Conservation (phyloP, 2,113 vertebrate genomes). For the Eulemur macaco region DNA sequence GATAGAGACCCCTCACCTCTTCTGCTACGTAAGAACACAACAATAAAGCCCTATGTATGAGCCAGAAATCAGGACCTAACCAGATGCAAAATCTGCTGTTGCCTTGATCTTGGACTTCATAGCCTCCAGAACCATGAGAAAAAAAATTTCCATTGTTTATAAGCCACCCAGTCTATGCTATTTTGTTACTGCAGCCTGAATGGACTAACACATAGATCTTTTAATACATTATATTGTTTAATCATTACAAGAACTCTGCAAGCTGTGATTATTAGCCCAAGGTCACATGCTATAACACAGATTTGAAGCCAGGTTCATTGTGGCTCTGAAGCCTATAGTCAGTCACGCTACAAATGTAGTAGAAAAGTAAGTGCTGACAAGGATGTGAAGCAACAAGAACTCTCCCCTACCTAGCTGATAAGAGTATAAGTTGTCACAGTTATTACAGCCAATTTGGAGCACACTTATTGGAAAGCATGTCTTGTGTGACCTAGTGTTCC, state of each 20-base stretch:
- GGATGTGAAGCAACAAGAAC: neutral
- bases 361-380: neutral
- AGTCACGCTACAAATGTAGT: neutral
- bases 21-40: neutral
- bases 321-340: neutral
- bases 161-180: neutral
- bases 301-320: neutral
- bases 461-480: neutral
- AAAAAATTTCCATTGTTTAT: neutral
- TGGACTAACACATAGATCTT: neutral
- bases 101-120: neutral
- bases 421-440: neutral
- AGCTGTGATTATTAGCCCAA: neutral
- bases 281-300: neutral
- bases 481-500: neutral
- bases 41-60: neutral
- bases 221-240: neutral
- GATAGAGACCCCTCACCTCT: neutral
- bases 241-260: neutral
- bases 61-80: neutral
- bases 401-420: neutral
- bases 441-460: neutral
- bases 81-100: neutral
- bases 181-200: neutral
- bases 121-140: neutral